Base-by-base conservation (phyloP, 2,113 vertebrate species). In the Thalassoma bifasciatum region DNA sequence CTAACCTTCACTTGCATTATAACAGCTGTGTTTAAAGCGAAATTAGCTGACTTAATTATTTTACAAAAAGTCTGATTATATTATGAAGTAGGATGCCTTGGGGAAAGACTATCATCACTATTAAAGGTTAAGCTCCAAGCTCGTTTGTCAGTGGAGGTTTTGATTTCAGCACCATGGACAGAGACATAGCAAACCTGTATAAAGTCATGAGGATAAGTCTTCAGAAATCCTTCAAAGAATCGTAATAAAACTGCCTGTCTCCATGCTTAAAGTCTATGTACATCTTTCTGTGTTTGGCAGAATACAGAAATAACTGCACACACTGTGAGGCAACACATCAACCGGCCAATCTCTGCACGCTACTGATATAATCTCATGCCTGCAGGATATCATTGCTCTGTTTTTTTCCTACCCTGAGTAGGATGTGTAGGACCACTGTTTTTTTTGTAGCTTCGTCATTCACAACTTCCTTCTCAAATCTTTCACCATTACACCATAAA, bases 151-250 rank as follows among this genome's bases (percentile, higher is more conserved):
- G 23, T 0, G 5, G 50, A 2, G 24, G 46, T 8, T 44, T 2
- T 54, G 11, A 11, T 2, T 79, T 82, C 71, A 88, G 82, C 54
- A 86, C 80, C 72, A 68, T 49, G 77, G 76, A 83, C 66, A 89
- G 81, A 58, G 67, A 52, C 73, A 37, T 30, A 56, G 8, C 16
- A 34, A 12, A 51, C 21, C 46, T 9, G 7, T 19, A 51, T 3
- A 54, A 61, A 53, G 57, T 22, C 16, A 6, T 26, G 23, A 13
- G 53, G 26, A 11, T 37, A 24, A 17, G 38, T 21, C 3, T 23
- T 19, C 7, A 17, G 44, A 19, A 17, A 50, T 46, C 10, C 26
- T 38, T 22, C 11, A n/a, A 36, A 9, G 24, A 9, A 13, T 61
- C 37, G 26, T 6, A 4, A 3, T 30, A 30, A 24, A 52, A 46